Evolutionary conservation across 2,113 vertebrate species (phyloP).

Genomic region (Scopus umbretta): DNA sequence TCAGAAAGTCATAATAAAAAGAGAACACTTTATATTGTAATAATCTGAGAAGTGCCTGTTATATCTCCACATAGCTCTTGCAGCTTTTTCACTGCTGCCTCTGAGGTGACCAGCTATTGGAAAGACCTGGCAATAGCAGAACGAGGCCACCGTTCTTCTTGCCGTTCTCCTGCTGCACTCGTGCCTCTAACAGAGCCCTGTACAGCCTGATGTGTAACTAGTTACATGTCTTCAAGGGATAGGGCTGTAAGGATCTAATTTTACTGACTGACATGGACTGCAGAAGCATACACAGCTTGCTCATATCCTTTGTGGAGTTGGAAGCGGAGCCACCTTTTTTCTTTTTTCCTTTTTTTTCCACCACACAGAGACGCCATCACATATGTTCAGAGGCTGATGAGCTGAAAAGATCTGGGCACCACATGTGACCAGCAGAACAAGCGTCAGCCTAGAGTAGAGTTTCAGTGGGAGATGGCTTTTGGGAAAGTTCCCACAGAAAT

Average conservation of each 20-base stretch:
- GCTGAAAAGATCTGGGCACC: constrained; percentile 61
- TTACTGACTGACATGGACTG: constrained; percentile 54
- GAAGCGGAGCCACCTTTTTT: constrained; percentile 34
- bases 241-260: constrained; percentile 67
- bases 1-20: background rate
- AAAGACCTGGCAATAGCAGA: background rate
- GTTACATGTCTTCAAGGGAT: constrained; percentile 26
- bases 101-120: background rate
- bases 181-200: background rate
- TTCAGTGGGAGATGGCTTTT: constrained; percentile 37
- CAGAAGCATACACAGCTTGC: constrained; percentile 51
- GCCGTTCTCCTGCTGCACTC: background rate
- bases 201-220: constrained; percentile 16
- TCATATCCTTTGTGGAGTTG: constrained; percentile 56
- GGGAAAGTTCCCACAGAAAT: constrained; percentile 27
- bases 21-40: background rate
- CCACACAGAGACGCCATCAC: constrained; percentile 44
- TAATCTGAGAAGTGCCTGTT: background rate
- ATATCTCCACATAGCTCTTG: background rate
- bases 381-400: constrained; percentile 54
- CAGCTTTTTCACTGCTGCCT: background rate
- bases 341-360: background rate
- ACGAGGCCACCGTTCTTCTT: background rate
- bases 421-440: constrained; percentile 37
- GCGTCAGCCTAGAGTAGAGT: background rate